These are phyloP conservation scores for Myiopsitta monachus DNA, from an alignment of 2,113 vertebrate species.

Conservation along the genomic window DNA sequence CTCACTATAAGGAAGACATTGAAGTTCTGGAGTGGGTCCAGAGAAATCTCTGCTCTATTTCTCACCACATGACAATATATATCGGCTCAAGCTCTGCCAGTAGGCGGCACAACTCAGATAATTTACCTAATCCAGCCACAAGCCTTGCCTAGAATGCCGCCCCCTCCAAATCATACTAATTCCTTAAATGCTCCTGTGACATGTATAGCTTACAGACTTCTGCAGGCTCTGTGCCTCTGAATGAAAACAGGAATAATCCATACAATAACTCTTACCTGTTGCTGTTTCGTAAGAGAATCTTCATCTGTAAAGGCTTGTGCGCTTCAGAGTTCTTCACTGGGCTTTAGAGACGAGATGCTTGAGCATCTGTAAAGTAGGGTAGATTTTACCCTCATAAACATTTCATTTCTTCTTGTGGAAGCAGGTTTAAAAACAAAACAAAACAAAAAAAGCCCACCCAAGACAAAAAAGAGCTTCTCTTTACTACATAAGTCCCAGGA, in stretches of 20 bases:
- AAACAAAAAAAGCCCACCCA: background rate
- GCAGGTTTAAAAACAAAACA: background rate
- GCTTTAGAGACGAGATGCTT: background rate
- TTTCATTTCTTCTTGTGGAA: background rate
- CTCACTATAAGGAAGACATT: background rate
- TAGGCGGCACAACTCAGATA: background rate
- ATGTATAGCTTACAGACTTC: background rate
- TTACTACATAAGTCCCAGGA: background rate
- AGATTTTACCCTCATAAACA: background rate
- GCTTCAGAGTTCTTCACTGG: background rate
- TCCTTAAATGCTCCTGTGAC: background rate
- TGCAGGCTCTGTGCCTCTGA: background rate
- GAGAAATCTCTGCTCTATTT: background rate
- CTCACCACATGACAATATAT: background rate
- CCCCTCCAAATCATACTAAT: background rate
- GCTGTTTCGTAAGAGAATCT: background rate
- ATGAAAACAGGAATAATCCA: background rate
- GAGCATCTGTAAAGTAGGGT: background rate
- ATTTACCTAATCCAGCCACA: background rate
- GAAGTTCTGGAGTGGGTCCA: fast-evolving
- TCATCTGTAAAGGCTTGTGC: background rate
- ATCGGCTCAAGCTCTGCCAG: background rate
- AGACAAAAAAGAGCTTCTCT: background rate
- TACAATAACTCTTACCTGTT: background rate
- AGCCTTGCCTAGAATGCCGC: background rate